Evolutionary conservation across 30 jellyfish, hydroid and myxozoan genomes (phyloP).

Genomic region (Catostylus mosaicus): DNA sequence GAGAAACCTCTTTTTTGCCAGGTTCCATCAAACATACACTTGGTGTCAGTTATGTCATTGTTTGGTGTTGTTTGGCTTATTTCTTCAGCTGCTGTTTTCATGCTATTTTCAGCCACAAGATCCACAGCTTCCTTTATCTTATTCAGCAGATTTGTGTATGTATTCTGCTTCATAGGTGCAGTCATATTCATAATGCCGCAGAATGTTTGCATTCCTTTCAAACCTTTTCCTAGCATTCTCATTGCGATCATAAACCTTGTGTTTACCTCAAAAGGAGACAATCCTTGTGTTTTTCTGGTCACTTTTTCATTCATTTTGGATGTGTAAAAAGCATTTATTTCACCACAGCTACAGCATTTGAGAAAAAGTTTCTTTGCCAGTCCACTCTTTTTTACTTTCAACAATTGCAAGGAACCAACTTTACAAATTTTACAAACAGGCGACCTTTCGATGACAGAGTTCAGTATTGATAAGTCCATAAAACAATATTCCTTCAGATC

Average conservation of each 20-base stretch:
- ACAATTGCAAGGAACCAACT: not conserved
- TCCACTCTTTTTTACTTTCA: not conserved
- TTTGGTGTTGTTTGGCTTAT: not conserved
- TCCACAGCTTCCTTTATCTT: not conserved
- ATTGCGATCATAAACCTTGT: not conserved
- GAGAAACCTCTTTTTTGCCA: slow-evolving; percentile 37
- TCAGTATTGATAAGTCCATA: not conserved
- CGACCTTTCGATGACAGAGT: not conserved
- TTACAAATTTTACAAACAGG: not conserved
- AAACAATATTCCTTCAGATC: not conserved
- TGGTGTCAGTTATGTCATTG: not conserved
- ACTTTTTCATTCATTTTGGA: not conserved
- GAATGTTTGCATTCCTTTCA: not conserved
- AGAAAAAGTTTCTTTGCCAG: not conserved
- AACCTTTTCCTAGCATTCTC: slow-evolving; percentile 24
- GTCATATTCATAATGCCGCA: slow-evolving; percentile 17
- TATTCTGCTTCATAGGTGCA: not conserved
- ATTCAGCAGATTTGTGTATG: slow-evolving; percentile 8
- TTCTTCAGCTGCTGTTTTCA: slow-evolving; percentile 4
- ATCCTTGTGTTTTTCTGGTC: not conserved
- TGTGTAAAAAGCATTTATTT: not conserved
- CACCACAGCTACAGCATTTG: not conserved
- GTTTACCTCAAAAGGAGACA: slow-evolving; percentile 5
- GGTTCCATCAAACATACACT: too few relatives aligned
- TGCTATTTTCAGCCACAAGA: slow-evolving; percentile 1